phyloP scores from a whole-genome alignment of 1,140 invertebrate species.

The Microplitis demolitor region DNA sequence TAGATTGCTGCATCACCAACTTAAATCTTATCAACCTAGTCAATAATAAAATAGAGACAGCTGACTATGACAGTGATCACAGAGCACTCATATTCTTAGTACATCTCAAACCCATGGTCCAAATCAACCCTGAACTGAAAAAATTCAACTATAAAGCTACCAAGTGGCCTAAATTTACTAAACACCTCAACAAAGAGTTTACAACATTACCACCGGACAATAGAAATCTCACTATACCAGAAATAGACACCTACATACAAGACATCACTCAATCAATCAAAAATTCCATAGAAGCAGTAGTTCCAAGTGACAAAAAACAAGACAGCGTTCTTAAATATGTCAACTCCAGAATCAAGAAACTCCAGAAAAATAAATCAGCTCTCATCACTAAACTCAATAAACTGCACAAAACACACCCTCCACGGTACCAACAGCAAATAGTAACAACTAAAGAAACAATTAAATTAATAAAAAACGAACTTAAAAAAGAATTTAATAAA shows the following conservation, averaged over 20 bases:
- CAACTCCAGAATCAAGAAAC: neutral
- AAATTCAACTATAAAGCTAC: no score
- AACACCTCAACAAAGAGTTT: no score
- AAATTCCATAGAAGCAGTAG: neutral
- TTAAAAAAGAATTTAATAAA: conserved; percentile 7
- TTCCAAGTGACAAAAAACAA: neutral
- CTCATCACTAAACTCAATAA: neutral
- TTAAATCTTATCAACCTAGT: no score
- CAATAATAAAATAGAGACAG: no score
- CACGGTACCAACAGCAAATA: no score
- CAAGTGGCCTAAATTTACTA: no score
- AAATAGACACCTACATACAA: conserved; percentile 4
- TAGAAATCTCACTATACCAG: conserved; percentile 10
- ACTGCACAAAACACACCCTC: neutral
- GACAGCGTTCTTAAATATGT: neutral
- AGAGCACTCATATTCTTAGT: no score
- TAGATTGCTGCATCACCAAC: no score
- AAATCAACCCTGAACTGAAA: no score
- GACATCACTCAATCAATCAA: neutral
- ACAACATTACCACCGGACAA: neutral
- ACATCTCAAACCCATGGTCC: no score
- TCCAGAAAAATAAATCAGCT: neutral
- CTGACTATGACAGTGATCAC: no score
- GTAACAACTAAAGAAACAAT: neutral
- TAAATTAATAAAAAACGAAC: neutral